These are phyloP conservation scores for Acrossocheilus wenchowensis DNA, from an alignment of 2,797 vertebrate species.

Conservation along the genomic window DNA sequence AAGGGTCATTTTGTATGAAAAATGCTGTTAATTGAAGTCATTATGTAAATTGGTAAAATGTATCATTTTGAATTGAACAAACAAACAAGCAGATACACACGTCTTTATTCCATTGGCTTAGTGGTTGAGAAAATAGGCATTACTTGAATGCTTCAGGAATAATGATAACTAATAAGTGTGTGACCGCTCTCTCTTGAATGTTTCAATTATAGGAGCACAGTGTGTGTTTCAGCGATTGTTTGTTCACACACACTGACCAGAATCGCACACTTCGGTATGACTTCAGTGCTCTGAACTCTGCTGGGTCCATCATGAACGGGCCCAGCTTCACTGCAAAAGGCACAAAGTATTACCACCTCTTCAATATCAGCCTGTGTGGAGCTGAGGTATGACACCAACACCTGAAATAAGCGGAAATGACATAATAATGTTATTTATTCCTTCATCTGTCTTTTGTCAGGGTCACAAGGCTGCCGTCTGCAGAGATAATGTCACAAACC, in stretches of 20 bases:
- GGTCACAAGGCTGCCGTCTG: conserved; percentile 86
- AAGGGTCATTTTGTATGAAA: no score
- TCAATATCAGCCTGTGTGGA: conserved; percentile 96
- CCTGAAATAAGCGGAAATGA: background rate
- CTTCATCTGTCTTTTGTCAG: conserved; percentile 63
- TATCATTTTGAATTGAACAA: no score
- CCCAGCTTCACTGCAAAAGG: conserved; percentile 97
- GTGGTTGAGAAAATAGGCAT: background rate
- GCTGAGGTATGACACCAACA: conserved; percentile 78
- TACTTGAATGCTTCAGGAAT: background rate
- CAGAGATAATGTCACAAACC: conserved; percentile 93
- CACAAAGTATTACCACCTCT: conserved; percentile 95
- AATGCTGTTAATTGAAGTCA: no score
- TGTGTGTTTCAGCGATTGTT: conserved; percentile 92
- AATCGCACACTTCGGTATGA: conserved; percentile 88
- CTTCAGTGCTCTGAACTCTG: conserved; percentile 85
- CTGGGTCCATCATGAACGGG: conserved; percentile 88
- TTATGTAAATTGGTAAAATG: no score
- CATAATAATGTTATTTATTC: background rate
- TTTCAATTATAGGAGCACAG: conserved; percentile 85
- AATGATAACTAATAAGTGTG: background rate
- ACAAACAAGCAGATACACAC: background rate
- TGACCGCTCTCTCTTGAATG: background rate
- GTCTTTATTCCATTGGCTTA: background rate
- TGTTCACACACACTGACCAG: conserved; percentile 80